Percentiles rank a stretch among this genome's conserved stretches.
Evolutionary conservation across 2,888 invertebrate species (phyloP).

Genomic region (Thereva nobilitata): DNA sequence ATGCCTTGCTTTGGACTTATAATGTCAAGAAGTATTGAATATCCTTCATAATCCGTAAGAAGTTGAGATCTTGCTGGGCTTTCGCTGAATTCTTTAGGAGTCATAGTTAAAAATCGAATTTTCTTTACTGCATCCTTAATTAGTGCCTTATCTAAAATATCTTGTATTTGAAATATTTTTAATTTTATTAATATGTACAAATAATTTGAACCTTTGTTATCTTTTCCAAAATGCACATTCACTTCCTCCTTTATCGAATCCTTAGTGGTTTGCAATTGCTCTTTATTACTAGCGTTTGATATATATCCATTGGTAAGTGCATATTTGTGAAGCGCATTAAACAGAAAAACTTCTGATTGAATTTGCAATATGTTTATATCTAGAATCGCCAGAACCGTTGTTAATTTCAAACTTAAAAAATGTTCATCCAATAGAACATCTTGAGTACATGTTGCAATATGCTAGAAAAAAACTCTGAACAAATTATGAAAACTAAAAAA

Average conservation of each 20-base stretch:
- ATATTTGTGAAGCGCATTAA: conserved; percentile 73
- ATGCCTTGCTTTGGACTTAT: conserved; percentile 70
- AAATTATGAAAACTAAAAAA: background rate
- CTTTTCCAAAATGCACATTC: too few species aligned
- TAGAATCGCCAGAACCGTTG: conserved; percentile 74
- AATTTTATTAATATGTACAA: too few species aligned
- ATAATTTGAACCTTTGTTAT: too few species aligned
- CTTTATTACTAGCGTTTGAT: background rate
- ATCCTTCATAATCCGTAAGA: conserved; percentile 75
- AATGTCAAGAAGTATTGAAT: conserved; percentile 81
- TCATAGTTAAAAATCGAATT: conserved; percentile 67
- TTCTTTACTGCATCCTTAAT: conserved; percentile 72
- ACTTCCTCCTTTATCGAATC: conserved; percentile 37
- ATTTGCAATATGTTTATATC: conserved; percentile 75
- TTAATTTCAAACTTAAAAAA: conserved; percentile 76
- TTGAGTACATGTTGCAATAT: conserved; percentile 56
- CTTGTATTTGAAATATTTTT: background rate
- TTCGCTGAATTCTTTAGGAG: conserved; percentile 68
- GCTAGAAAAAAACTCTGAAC: background rate
- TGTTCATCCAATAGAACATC: conserved; percentile 75
- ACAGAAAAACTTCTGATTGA: conserved; percentile 76
- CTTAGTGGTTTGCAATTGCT: conserved; percentile 26
- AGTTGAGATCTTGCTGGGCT: conserved; percentile 77
- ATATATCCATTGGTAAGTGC: conserved; percentile 62
- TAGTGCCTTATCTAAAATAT: conserved; percentile 51